Evolutionary conservation across 2,888 invertebrate species (phyloP), one percentile per base, ranked within the genome.

Genomic region (Leucophenga maculata): DNA sequence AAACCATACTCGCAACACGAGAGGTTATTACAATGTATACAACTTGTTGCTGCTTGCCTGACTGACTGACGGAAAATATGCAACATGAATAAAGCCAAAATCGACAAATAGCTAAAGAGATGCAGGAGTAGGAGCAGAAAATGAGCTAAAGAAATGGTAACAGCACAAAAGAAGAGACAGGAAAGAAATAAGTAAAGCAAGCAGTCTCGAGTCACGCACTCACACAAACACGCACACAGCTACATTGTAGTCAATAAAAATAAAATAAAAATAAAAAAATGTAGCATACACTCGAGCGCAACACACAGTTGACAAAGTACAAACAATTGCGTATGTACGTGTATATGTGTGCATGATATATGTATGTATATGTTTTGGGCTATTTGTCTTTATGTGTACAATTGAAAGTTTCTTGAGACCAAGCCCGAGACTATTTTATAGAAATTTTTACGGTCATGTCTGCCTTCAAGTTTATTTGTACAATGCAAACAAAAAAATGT

Each of bases 31-130:
- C 26, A 57, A 31, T 26, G 18, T n/a, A 9, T 39, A 64, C 62
- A 48, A 64, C 62, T 64, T 64, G 62, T 64, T 64, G 62, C 62
- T 64, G 62, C 32, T 59, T n/a, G 31, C 57, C n/a, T 39, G 39
- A n/a, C 16, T 39, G 39, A n/a, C 16, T 59, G 57, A 20, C 20
- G 9, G 22, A 64, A 46, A 22, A 26, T 64, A 60, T 64, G 62
- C 62, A 64, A 64, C 46, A 64, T 39, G 39, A 39, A 39, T 39
- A 39, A 39, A 39, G 39, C 39, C 39, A 39, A 39, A 39, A 8
- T 39, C 62, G 22, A 48, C 22, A 22, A 18, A 13, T 0, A 64
- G 26, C 16, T 14, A 22, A n/a, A 55, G 26, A 39, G n/a, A n/a
- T n/a, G n/a, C n/a, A n/a, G 11, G 14, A 16, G 14, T 8, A 11